Base-by-base conservation (phyloP, 2,888 invertebrate genomes). In the Phortica magna region DNA sequence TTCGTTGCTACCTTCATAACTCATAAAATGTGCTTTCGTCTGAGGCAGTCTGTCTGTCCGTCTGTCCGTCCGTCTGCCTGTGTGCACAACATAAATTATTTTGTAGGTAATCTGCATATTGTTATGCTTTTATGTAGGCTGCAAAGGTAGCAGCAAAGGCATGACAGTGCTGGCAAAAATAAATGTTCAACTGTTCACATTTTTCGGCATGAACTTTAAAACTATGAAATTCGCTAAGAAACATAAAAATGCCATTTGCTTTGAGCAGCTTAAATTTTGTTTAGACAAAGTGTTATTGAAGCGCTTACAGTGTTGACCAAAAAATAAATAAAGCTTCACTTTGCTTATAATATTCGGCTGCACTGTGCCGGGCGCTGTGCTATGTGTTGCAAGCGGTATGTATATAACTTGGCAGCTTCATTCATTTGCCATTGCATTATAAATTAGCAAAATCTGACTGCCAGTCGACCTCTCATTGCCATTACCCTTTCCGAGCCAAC, bases 51-150 rank as follows among this genome's bases (percentile, higher is more conserved):
- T n/a, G n/a, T n/a, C n/a, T n/a, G n/a, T n/a, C 31, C 3, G n/a
- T 67, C 73, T 7, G 65, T 57, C 65, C 79, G 57, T 42, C 73
- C 53, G 67, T 55, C 42, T 42, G 57, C 10, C 55, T 48, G 22
- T 65, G 73, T 78, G 79, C 76, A 80, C 80, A 77, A 77, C 81
- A 84, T 84, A 85, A 85, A 85, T 85, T 80, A 87, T 82, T 82
- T 78, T 82, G 68, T 75, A 83, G 79, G 79, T 81, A 87, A 85
- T 87, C 87, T 83, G 87, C 84, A 85, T 83, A 81, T 39, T 42
- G 64, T 42, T 41, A 31, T 19, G 53, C 42, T 22, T 48, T 74
- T n/a, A 39, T 17, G 12, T 39, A 39, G 31, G n/a, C 65, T 31
- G 22, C 61, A 31, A 31, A 14, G 12, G 65, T 14, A 39, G 39